These are phyloP conservation scores for Parotocinclus haroldoi DNA, from an alignment of 2,797 vertebrate genomes.

Conservation along the genomic window DNA sequence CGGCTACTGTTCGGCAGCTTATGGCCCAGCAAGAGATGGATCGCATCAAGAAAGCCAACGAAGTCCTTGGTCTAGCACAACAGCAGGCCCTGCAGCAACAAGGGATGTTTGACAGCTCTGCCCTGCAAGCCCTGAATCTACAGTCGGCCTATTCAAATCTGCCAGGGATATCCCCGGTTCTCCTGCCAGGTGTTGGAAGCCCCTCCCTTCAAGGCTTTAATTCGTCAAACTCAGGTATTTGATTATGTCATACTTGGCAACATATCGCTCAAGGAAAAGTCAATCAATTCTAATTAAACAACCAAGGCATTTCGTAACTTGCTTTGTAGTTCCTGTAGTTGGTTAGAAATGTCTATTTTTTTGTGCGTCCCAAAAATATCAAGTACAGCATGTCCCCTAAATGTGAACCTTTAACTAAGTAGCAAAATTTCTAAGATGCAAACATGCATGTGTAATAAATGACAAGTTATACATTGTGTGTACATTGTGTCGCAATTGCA, in stretches of 20 bases:
- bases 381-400: too few species aligned
- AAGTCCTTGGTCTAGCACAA: slow-evolving; percentile 93
- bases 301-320: too few species aligned
- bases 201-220: slow-evolving; percentile 95
- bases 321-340: too few species aligned
- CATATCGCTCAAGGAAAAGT: too few species aligned
- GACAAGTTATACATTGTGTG: too few species aligned
- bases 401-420: too few species aligned
- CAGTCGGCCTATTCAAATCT: slow-evolving; percentile 90
- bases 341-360: too few species aligned
- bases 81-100: slow-evolving; percentile 92
- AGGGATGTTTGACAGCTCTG: slow-evolving; percentile 90
- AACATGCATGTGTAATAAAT: too few species aligned
- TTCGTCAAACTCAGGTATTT: slow-evolving; percentile 96
- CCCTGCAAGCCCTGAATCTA: slow-evolving; percentile 95
- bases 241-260: neutral
- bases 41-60: slow-evolving; percentile 98
- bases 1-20: slow-evolving; percentile 96
- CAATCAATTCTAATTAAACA: too few species aligned
- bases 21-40: slow-evolving; percentile 99
- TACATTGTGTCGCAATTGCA: too few species aligned
- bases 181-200: slow-evolving; percentile 95
- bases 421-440: too few species aligned
- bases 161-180: slow-evolving; percentile 95
- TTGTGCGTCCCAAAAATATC: too few species aligned